These are phyloP conservation scores for Entomobrya multifasciata DNA, from an alignment of 2,888 invertebrate genomes.

Conservation along the genomic window DNA sequence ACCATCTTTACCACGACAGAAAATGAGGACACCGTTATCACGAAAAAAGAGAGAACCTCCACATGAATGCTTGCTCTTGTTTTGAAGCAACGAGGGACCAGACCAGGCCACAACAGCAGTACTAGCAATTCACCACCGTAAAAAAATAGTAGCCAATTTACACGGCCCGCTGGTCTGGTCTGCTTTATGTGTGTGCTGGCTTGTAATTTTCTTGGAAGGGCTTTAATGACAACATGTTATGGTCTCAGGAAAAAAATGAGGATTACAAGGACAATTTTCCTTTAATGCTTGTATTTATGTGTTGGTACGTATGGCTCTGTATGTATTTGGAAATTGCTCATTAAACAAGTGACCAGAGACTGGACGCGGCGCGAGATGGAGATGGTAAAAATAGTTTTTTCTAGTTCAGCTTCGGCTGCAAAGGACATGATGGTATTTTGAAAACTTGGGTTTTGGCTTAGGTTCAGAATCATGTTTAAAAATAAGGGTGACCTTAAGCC, in stretches of 20 bases:
- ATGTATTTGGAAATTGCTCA: constrained; percentile 13
- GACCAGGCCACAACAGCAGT: not conserved
- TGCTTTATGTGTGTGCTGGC: too few relatives aligned
- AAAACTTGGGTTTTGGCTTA: too few relatives aligned
- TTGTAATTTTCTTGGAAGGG: not conserved
- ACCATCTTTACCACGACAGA: too few relatives aligned
- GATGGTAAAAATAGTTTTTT: not conserved
- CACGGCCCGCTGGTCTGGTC: constrained; percentile 6
- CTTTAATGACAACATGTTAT: constrained; percentile 20
- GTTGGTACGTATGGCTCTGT: not conserved
- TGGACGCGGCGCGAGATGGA: too few relatives aligned
- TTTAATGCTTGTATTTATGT: not conserved
- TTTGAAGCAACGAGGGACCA: too few relatives aligned
- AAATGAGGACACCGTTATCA: not conserved
- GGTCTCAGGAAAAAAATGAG: constrained; percentile 11
- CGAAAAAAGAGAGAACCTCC: not conserved
- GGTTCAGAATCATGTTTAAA: too few relatives aligned
- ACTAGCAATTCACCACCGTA: not conserved
- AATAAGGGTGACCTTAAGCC: constrained; percentile 31
- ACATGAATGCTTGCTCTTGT: too few relatives aligned
- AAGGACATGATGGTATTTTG: too few relatives aligned
- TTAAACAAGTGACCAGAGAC: constrained; percentile 18
- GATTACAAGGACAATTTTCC: constrained; percentile 38
- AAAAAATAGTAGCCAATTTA: constrained; percentile 33
- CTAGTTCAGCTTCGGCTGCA: too few relatives aligned